phyloP scores from a whole-genome alignment of 2,797 vertebrate species.

The Takifugu ocellatus region DNA sequence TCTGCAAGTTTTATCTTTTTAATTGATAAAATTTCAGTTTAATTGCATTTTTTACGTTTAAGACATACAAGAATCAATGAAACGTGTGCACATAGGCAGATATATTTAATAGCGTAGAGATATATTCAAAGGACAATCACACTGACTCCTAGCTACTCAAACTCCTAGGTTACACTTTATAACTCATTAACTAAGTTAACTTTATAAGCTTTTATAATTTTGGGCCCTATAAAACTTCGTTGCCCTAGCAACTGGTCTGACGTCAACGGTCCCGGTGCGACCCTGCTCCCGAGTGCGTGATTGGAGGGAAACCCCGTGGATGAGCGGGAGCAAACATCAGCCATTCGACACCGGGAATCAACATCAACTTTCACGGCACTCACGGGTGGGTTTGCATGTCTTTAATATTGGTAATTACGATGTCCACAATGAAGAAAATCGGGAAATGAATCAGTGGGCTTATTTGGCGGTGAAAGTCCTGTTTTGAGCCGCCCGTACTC shows the following conservation, averaged over 20 bases:
- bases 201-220: background rate
- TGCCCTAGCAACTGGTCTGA: constrained; percentile 83
- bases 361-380: constrained; percentile 47
- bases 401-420: background rate
- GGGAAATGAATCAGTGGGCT: background rate
- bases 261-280: constrained; percentile 80
- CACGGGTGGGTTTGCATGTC: constrained; percentile 61
- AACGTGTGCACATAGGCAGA: too few species aligned
- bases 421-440: background rate
- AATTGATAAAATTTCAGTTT: too few species aligned
- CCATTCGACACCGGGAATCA: constrained; percentile 70
- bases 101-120: too few species aligned
- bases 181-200: too few species aligned
- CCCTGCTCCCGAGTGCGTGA: constrained; percentile 86
- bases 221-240: constrained; percentile 37
- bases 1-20: too few species aligned
- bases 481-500: constrained; percentile 46
- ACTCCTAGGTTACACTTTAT: too few species aligned
- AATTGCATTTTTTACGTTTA: too few species aligned
- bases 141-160: too few species aligned
- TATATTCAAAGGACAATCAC: too few species aligned
- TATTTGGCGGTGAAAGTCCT: background rate
- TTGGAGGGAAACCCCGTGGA: constrained; percentile 96
- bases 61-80: too few species aligned
- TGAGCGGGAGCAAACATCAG: constrained; percentile 78